Evolutionary conservation across 1,140 invertebrate species (phyloP).

Genomic region (Araneus ventricosus): DNA sequence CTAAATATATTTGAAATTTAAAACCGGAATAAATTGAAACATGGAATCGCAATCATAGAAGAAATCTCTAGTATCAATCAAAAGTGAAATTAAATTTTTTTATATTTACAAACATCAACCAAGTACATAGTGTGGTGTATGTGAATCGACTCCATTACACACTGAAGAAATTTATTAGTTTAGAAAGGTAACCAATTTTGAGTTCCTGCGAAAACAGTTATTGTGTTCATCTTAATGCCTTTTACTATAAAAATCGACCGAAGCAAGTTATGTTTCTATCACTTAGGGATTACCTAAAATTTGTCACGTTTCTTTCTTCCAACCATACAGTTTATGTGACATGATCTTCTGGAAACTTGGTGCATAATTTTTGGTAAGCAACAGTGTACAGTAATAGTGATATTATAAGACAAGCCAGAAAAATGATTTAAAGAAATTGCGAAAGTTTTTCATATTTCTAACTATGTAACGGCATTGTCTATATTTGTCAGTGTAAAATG

Average conservation of each 20-base stretch:
- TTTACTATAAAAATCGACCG: background rate
- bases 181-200: background rate
- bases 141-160: background rate
- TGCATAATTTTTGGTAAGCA: background rate
- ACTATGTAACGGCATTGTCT: background rate
- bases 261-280: background rate
- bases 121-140: background rate
- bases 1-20: background rate
- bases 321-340: background rate
- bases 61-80: background rate
- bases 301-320: background rate
- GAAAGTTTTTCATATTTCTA: background rate
- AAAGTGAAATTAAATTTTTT: background rate
- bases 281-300: constrained; percentile 14
- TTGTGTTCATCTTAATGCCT: background rate
- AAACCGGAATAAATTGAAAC: background rate
- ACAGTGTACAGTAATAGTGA: background rate
- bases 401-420: background rate
- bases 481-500: too few relatives aligned
- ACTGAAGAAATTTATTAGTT: background rate
- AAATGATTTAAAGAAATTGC: background rate
- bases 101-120: background rate
- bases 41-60: background rate
- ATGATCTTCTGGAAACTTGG: background rate
- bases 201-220: background rate